Evolutionary conservation across 2,113 vertebrate genomes (phyloP), one percentile per base, ranked within the genome.

Genomic region (Hassar affinis): DNA sequence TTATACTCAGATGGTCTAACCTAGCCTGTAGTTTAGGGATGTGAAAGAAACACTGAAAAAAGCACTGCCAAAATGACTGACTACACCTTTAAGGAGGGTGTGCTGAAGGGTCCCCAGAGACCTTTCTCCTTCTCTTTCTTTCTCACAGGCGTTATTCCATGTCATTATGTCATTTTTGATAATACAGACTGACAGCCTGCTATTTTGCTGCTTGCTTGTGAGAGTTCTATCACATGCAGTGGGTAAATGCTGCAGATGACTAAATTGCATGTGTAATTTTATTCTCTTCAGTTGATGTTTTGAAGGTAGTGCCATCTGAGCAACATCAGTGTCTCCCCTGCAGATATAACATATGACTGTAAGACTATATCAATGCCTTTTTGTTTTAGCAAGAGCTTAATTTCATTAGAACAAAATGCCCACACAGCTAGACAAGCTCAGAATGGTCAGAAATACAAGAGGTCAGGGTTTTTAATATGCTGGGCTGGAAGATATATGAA

Each of bases 381-480:
- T 59, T 83, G 57, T 75, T 80, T 52, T 35, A 47, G 14, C 35
- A 38, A 75, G 45, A 0, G 25, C 27, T 20, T 76, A 57, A 68
- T 80, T 83, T 80, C 80, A 69, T 75, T 57, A 79, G 14, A 42
- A 54, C 42, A 79, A 47, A 74, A 62, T 33, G 56, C 0, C n/a
- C 42, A 75, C 27, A 51, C 49, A 81, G 80, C 10, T n/a, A 72
- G 30, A 69, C 42, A 85, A 25, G 62, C 22, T 51, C 17, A 52
- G 62, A 71, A 51, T 79, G 25, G 59, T 54, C 66, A 82, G 64
- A 79, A 66, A 79, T 38, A 47, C 75, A 66, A 38, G 78, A 81
- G 64, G 59, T 84, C 71, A 75, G 61, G 38, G 52, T 49, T 61
- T 80, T 61, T 59, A 74, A 57, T 76, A 47, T 33, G 52, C 77